These are phyloP conservation scores for Oscheius sp. DNA, from an alignment of 2,888 invertebrate species.

Conservation along the genomic window DNA sequence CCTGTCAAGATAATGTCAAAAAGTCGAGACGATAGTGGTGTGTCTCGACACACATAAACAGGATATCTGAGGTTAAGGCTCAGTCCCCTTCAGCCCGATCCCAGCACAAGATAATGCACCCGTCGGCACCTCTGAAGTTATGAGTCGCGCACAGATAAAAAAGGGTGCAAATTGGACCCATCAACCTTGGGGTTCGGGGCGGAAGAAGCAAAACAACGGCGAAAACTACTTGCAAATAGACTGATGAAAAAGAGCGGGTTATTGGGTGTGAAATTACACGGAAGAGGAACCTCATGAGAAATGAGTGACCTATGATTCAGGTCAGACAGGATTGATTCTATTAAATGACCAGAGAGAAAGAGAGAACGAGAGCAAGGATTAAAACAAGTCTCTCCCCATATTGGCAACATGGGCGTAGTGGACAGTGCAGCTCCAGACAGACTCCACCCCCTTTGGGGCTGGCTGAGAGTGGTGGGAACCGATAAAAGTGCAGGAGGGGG, in stretches of 20 bases:
- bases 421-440: slow-evolving; percentile 38
- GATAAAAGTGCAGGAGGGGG: slow-evolving; percentile 31
- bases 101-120: slow-evolving; percentile 29
- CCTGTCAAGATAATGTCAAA: slow-evolving; percentile 31
- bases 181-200: slow-evolving; percentile 25
- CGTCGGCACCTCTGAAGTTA: slow-evolving; percentile 37
- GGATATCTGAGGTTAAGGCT: slow-evolving; percentile 10
- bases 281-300: slow-evolving; percentile 26
- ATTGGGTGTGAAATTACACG: slow-evolving; percentile 11
- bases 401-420: slow-evolving; percentile 35
- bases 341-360: not conserved
- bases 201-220: slow-evolving; percentile 29
- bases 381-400: slow-evolving; percentile 19
- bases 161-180: slow-evolving; percentile 35
- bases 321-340: no score
- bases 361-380: not conserved
- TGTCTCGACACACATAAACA: slow-evolving; percentile 11
- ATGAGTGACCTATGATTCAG: no score
- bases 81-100: slow-evolving; percentile 17
- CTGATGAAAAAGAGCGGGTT: not conserved
- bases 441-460: slow-evolving; percentile 31
- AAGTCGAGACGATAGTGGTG: not conserved
- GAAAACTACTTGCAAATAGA: not conserved
- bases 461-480: slow-evolving; percentile 27
- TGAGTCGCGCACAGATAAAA: slow-evolving; percentile 36